Evolutionary conservation across 2,113 vertebrate species (phyloP), one percentile per base, ranked within the genome.

Genomic region (Lynx canadensis): DNA sequence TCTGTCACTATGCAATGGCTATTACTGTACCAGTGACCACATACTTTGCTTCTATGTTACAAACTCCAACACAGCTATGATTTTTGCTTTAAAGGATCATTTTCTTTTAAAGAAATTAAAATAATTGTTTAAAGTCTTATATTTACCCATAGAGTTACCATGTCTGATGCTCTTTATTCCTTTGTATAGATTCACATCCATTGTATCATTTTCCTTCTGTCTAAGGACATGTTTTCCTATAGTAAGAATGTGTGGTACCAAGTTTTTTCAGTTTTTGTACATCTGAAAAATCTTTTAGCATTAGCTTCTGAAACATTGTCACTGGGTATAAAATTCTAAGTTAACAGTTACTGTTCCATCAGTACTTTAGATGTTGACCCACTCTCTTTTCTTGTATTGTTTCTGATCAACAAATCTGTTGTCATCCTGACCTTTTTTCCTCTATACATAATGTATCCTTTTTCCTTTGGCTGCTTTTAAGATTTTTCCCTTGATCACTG

Each of bases 71-170:
- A 41, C 1, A 69, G 52, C 36, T 82, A 48, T 29, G 52, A 96
- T 19, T 73, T 89, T 89, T 91, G 12, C 36, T 88, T 85, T 82
- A 81, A 93, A 33, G 29, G 5, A 33, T 48, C 23, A 79, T 52
- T 79, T 92, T 91, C 6, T 90, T 84, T 60, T 36, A 84, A 85
- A 93, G 25, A 97, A 68, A 79, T 74, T 84, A 48, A 95, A 95
- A 74, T 90, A 29, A 85, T 74, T 52, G 1, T 78, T 85, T 83
- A 13, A 74, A 84, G 48, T 45, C 18, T 91, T 38, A 41, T 48
- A 66, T 60, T 81, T 57, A 38, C 18, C 7, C 31, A 89, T 38
- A 41, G 11, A 55, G 33, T 81, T 45, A 52, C 8, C 16, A 85
- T 57, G 11, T 14, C 6, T 31, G 1, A 1, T 15, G 3, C 1